A percentile compares a stretch with the other conserved stretches of the same genome.
Conservation (phyloP, 2,888 invertebrate genomes). For the Aleiodes testaceus region DNA sequence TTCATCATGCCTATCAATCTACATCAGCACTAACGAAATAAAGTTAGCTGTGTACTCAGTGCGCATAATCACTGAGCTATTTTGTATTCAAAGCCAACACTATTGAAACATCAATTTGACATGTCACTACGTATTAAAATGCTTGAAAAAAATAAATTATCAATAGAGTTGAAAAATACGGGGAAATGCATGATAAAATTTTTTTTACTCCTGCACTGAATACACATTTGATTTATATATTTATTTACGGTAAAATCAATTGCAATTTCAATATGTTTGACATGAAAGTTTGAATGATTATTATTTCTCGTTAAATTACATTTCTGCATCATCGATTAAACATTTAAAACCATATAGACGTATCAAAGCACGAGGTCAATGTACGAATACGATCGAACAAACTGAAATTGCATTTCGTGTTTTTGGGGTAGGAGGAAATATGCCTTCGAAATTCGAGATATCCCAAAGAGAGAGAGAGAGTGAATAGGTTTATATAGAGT, state of each 20-base stretch:
- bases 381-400: slow-evolving; percentile 27
- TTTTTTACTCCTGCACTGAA: neutral
- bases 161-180: neutral
- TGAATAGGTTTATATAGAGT: slow-evolving; percentile 6
- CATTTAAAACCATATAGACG: slow-evolving; percentile 17
- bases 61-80: slow-evolving; percentile 26
- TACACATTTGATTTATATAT: neutral
- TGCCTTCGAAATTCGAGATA: slow-evolving; percentile 24
- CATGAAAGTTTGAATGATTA: neutral
- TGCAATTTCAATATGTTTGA: neutral
- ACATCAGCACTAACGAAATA: slow-evolving; percentile 39
- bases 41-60: slow-evolving; percentile 27
- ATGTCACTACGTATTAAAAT: slow-evolving; percentile 29
- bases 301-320: neutral
- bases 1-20: slow-evolving; percentile 40
- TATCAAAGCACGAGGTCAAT: slow-evolving; percentile 24
- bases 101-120: slow-evolving; percentile 22
- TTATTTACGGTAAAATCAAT: neutral
- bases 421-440: slow-evolving; percentile 6
- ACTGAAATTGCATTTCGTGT: slow-evolving; percentile 22
- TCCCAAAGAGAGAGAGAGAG: neutral
- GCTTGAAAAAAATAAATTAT: neutral
- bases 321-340: slow-evolving; percentile 26
- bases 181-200: neutral
- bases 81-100: slow-evolving; percentile 23